Conservation (phyloP, 2,888 invertebrate genomes). For the Rhopalosiphum nymphaeae region DNA sequence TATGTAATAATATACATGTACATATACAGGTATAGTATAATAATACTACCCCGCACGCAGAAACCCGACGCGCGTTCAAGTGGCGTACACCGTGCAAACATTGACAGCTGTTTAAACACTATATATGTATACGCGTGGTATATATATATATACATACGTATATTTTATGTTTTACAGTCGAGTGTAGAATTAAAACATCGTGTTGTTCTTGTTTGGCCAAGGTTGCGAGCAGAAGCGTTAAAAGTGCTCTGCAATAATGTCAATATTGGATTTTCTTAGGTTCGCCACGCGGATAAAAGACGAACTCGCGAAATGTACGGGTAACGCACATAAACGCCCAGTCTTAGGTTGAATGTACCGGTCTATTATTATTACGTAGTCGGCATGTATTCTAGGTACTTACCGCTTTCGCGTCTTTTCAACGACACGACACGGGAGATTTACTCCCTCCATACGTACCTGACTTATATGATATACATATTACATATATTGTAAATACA, state of each 20-base stretch:
- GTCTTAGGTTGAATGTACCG: background rate
- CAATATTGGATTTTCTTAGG: slow-evolving; percentile 1
- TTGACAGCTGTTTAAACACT: background rate
- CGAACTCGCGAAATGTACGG: background rate
- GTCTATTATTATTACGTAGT: background rate
- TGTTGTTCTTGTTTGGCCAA: background rate
- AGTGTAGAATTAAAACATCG: background rate
- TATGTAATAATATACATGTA: too few relatives aligned
- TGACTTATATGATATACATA: background rate
- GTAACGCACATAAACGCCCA: background rate
- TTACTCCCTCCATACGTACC: background rate
- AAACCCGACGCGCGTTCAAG: background rate
- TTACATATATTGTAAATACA: background rate
- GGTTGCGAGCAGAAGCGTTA: slow-evolving; percentile 6
- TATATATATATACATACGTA: background rate
- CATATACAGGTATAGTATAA: too few relatives aligned
- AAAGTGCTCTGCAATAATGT: background rate
- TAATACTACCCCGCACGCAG: too few relatives aligned
- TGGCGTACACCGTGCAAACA: background rate
- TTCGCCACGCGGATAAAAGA: background rate
- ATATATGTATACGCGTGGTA: background rate
- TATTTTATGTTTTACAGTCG: background rate
- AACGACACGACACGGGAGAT: background rate
- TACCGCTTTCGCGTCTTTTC: background rate
- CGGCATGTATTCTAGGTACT: background rate